Evolutionary conservation across 2,888 invertebrate species (phyloP).

Genomic region (Thera obeliscata): DNA sequence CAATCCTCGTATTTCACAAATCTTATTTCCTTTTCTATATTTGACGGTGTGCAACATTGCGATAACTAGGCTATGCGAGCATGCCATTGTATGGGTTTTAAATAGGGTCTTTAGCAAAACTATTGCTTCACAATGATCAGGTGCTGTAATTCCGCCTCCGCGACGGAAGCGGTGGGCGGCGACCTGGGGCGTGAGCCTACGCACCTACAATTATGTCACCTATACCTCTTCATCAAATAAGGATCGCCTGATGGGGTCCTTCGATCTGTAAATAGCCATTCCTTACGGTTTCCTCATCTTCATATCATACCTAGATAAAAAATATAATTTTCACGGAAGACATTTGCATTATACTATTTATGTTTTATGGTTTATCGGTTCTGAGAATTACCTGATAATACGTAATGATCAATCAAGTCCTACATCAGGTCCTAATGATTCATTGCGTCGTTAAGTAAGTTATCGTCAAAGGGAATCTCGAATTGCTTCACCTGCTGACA

Average conservation of each 20-base stretch:
- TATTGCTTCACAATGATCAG: constrained; percentile 71
- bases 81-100: constrained; percentile 32
- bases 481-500: constrained; percentile 58
- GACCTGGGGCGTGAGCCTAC: constrained; percentile 70
- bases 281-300: constrained; percentile 42
- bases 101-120: constrained; percentile 45
- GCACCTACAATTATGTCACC: constrained; percentile 73
- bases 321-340: constrained; percentile 42
- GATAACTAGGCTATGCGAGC: constrained; percentile 14
- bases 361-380: constrained; percentile 42
- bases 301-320: constrained; percentile 17
- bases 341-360: constrained; percentile 42
- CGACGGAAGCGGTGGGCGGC: constrained; percentile 80
- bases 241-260: constrained; percentile 65
- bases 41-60: constrained; percentile 10
- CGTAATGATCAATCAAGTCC: constrained; percentile 51
- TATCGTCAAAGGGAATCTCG: constrained; percentile 54
- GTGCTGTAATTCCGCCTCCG: constrained; percentile 72
- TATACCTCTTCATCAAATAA: constrained; percentile 71
- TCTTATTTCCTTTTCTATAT: background rate
- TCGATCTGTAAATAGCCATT: constrained; percentile 46
- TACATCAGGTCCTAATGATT: constrained; percentile 49
- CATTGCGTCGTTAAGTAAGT: constrained; percentile 53
- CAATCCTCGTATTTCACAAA: background rate
- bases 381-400: constrained; percentile 47